phyloP scores from a whole-genome alignment of 2,113 vertebrate species.

The Dipodomys merriami region DNA sequence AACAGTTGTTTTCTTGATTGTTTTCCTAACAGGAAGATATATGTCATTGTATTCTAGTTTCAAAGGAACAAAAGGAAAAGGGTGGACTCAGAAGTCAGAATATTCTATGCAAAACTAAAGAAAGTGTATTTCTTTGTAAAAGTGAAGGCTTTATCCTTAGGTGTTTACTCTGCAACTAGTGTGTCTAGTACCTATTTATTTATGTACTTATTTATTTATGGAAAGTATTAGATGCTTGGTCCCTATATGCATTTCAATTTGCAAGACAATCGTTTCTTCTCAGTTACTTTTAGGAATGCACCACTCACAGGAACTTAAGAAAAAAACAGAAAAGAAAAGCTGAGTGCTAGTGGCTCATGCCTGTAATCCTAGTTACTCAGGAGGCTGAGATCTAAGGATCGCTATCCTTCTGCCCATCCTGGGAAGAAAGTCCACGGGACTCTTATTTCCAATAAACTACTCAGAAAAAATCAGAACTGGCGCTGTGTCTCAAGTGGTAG shows the following conservation, averaged over 20 bases:
- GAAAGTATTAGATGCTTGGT: neutral
- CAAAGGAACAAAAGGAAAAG: neutral
- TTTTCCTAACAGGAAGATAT: neutral
- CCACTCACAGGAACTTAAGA: neutral
- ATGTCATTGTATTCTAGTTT: neutral
- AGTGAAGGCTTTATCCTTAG: neutral
- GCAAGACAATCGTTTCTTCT: neutral
- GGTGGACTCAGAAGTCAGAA: neutral
- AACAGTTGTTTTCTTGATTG: neutral
- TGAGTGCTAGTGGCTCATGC: too few relatives aligned
- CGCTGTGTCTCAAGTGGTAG: too few relatives aligned
- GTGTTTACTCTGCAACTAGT: neutral
- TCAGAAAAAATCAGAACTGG: too few relatives aligned
- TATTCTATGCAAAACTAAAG: neutral
- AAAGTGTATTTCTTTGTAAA: neutral
- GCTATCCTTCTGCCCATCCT: too few relatives aligned
- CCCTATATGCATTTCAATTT: neutral
- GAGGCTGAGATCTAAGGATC: too few relatives aligned
- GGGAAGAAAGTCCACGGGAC: too few relatives aligned
- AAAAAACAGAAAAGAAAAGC: neutral
- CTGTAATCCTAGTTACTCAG: too few relatives aligned
- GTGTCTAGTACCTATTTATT: neutral
- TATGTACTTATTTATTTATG: neutral
- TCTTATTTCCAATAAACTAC: too few relatives aligned
- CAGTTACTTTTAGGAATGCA: neutral